A percentile compares a stretch with the other conserved stretches of the same genome.
Conservation (phyloP, 2,888 invertebrate species). For the Volucella inanis region DNA sequence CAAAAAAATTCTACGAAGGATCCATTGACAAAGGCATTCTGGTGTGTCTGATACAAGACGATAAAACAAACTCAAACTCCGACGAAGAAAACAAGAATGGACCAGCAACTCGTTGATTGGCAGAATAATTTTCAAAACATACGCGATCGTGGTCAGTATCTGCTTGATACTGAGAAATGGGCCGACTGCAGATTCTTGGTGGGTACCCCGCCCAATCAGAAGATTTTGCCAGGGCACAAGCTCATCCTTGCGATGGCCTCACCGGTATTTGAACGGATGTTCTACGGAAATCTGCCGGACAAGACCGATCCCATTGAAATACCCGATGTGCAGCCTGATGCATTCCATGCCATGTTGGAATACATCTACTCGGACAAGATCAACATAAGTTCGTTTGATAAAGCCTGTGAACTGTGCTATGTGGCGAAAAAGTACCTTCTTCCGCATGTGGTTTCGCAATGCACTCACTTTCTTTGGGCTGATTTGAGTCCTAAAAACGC, state of each 20-base stretch:
- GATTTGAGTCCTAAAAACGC: conserved; percentile 88
- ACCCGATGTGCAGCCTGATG: conserved; percentile 93
- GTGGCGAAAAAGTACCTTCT: conserved; percentile 95
- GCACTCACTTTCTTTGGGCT: conserved; percentile 92
- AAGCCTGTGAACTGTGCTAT: conserved; percentile 93
- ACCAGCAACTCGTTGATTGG: conserved; percentile 85
- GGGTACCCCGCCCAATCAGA: conserved; percentile 90
- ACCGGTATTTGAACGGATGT: conserved; percentile 95
- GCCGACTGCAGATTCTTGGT: conserved; percentile 92
- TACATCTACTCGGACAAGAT: conserved; percentile 93
- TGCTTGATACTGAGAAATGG: conserved; percentile 92
- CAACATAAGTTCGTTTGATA: conserved; percentile 91
- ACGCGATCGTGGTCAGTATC: conserved; percentile 88
- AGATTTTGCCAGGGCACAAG: conserved; percentile 90
- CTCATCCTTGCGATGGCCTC: conserved; percentile 93
- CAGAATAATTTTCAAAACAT: conserved; percentile 89
- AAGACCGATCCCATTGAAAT: conserved; percentile 90
- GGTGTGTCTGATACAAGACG: neutral
- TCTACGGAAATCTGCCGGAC: conserved; percentile 92
- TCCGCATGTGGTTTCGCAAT: conserved; percentile 91
- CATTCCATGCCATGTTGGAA: conserved; percentile 91
- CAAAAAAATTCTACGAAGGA: neutral
- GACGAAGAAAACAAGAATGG: conserved; percentile 35
- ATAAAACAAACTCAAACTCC: neutral
- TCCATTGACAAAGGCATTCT: neutral